phyloP scores from a whole-genome alignment of 2,113 vertebrate genomes.

The Mormyrus iriodes region DNA sequence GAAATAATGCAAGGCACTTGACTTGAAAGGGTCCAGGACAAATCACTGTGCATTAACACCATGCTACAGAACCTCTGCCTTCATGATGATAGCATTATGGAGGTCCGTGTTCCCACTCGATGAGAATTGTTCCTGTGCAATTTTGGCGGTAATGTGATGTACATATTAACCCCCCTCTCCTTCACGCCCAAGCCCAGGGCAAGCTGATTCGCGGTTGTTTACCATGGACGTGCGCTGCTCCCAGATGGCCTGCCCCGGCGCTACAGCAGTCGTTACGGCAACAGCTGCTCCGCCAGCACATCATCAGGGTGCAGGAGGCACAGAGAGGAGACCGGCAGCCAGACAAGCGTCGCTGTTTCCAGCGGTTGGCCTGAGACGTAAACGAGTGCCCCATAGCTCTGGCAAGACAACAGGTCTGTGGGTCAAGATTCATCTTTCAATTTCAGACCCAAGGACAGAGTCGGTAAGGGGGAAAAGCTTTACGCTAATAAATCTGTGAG shows the following conservation, averaged over 20 bases:
- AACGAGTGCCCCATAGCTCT: conserved; percentile 50
- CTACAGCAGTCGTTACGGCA: background rate
- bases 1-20: conserved; percentile 3
- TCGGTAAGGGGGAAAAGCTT: conserved; percentile 39
- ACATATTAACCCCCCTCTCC: conserved; percentile 60
- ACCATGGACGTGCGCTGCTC: conserved; percentile 39
- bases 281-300: background rate
- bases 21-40: conserved; percentile 5
- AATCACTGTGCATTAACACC: conserved; percentile 10
- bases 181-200: conserved; percentile 51
- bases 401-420: conserved; percentile 48
- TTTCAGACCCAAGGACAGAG: conserved; percentile 55
- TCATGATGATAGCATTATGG: background rate
- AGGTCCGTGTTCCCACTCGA: conserved; percentile 52
- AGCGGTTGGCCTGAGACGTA: conserved; percentile 26
- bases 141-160: conserved; percentile 69
- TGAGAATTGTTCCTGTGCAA: conserved; percentile 61
- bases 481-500: conserved; percentile 36
- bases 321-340: background rate
- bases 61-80: background rate
- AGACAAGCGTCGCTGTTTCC: background rate
- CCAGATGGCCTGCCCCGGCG: background rate
- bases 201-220: conserved; percentile 66
- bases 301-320: background rate
- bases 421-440: conserved; percentile 47